Conservation (phyloP, 1,140 invertebrate species). For the Hermetia illucens region DNA sequence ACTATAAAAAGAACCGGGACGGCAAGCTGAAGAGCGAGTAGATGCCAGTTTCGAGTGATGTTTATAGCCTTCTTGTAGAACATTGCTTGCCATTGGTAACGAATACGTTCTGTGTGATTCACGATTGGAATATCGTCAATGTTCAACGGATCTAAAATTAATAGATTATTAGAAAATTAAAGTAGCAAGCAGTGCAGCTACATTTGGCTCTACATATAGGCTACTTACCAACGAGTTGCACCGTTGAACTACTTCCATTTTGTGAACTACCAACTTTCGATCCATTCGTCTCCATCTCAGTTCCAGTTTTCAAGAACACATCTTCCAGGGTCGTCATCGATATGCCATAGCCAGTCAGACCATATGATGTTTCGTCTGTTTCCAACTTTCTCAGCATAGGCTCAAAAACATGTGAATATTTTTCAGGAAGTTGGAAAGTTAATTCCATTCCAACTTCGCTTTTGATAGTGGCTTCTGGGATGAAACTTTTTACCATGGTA, state of each 20-base stretch:
- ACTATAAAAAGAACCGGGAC: conserved; percentile 44
- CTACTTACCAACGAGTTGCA: too few species aligned
- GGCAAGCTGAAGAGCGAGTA: conserved; percentile 39
- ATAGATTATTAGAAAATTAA: too few species aligned
- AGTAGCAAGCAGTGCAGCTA: too few species aligned
- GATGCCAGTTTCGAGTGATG: conserved; percentile 37
- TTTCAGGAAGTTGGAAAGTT: conserved; percentile 19
- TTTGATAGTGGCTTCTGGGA: conserved; percentile 20
- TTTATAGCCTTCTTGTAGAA: conserved; percentile 43
- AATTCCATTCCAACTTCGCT: conserved; percentile 23
- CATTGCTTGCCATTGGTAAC: conserved; percentile 49
- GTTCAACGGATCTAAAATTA: too few species aligned
- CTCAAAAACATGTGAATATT: conserved; percentile 17
- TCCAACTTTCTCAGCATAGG: conserved; percentile 21
- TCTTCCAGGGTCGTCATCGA: conserved; percentile 91
- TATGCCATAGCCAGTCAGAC: conserved; percentile 69
- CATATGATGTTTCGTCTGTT: conserved; percentile 10
- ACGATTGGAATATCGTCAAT: too few species aligned
- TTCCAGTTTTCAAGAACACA: conserved; percentile 48
- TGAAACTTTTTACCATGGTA: conserved; percentile 14
- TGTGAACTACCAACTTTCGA: too few species aligned
- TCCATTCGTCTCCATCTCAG: too few species aligned
- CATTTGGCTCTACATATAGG: too few species aligned
- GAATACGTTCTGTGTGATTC: too few species aligned
- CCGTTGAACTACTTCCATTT: too few species aligned